These are phyloP conservation scores for Peucedramus taeniatus DNA, from an alignment of 2,113 vertebrate species.

Conservation along the genomic window DNA sequence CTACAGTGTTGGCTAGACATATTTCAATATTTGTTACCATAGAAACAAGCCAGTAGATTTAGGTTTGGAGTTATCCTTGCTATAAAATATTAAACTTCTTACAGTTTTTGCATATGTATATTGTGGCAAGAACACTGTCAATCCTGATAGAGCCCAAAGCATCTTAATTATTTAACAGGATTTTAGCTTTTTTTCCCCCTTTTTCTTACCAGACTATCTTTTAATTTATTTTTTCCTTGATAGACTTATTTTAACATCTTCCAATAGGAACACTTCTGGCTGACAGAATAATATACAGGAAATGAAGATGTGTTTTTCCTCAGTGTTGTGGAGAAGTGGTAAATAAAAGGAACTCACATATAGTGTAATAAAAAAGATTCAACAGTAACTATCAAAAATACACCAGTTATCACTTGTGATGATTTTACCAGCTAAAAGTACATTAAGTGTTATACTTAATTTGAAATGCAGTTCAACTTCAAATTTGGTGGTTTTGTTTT, in stretches of 20 bases:
- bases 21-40: conserved; percentile 76
- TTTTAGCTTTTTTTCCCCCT: neutral
- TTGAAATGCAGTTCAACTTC: neutral
- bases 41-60: conserved; percentile 73
- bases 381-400: neutral
- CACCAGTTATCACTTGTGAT: neutral
- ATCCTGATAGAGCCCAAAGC: conserved; percentile 55
- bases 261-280: neutral
- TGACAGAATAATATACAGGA: neutral
- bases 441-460: neutral
- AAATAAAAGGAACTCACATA: neutral
- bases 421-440: neutral
- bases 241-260: conserved; percentile 12
- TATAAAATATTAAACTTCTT: conserved; percentile 78
- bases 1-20: conserved; percentile 68
- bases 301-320: neutral
- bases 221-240: neutral
- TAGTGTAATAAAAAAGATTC: neutral
- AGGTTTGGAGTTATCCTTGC: conserved; percentile 70
- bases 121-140: conserved; percentile 41
- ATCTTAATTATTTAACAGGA: conserved; percentile 56
- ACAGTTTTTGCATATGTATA: conserved; percentile 66
- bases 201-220: neutral
- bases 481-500: neutral
- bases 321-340: neutral